Evolutionary conservation across 2,797 vertebrate species (phyloP).

Genomic region (Hybognathus amarus): DNA sequence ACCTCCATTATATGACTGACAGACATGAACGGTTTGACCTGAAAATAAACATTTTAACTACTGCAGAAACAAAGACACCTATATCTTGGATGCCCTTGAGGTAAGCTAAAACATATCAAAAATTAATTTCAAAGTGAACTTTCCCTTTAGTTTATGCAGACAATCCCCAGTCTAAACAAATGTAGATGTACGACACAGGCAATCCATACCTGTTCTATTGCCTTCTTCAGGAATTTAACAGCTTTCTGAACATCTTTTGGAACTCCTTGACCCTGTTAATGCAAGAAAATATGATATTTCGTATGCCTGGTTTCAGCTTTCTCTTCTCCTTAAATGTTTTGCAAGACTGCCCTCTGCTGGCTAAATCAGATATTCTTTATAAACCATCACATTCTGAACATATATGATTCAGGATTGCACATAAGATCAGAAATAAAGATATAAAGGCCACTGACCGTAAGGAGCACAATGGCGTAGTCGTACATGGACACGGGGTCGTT

Average conservation of each 20-base stretch:
- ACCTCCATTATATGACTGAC: too few relatives aligned
- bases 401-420: neutral
- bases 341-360: constrained; percentile 25
- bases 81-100: too few relatives aligned
- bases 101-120: too few relatives aligned
- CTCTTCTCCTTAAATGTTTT: neutral
- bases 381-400: neutral
- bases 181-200: too few relatives aligned
- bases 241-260: constrained; percentile 77
- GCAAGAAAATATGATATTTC: constrained; percentile 14
- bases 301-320: neutral
- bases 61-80: too few relatives aligned
- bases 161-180: neutral
- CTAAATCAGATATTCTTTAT: neutral
- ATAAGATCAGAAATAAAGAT: neutral
- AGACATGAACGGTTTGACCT: too few relatives aligned
- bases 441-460: constrained; percentile 70
- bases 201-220: constrained; percentile 73
- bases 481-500: constrained; percentile 80
- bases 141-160: neutral
- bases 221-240: constrained; percentile 77
- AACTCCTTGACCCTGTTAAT: constrained; percentile 78
- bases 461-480: constrained; percentile 81
- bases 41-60: too few relatives aligned
- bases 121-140: too few relatives aligned